Percentiles rank a stretch among this genome's conserved stretches.
Conservation (phyloP, 2,113 vertebrate species). For the Phalacrocorax carbo region DNA sequence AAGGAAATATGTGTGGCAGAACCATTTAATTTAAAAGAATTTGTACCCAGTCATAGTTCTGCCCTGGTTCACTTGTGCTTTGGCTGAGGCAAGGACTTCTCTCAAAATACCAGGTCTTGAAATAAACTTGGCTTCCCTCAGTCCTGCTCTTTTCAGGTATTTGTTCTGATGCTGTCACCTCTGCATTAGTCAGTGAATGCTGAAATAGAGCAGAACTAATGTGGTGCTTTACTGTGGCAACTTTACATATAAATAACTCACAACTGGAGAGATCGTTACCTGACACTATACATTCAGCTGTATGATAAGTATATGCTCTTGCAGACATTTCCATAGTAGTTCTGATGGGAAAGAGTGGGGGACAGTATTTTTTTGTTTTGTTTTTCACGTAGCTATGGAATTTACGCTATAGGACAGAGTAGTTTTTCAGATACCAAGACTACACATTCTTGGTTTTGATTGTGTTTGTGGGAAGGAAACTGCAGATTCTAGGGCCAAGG, state of each 20-base stretch:
- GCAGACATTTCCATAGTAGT: background rate
- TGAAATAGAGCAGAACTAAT: conserved; percentile 31
- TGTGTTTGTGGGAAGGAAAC: background rate
- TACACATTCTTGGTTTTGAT: background rate
- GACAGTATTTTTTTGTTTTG: rapidly evolving
- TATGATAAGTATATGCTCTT: background rate
- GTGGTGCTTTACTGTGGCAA: background rate
- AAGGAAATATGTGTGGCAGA: background rate
- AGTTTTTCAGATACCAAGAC: background rate
- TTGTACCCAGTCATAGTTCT: background rate
- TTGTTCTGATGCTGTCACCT: background rate
- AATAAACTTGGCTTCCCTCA: background rate
- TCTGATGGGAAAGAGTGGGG: background rate
- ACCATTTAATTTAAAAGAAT: background rate
- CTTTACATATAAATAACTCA: background rate
- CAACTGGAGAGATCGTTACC: background rate
- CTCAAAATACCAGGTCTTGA: background rate
- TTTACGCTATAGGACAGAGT: background rate
- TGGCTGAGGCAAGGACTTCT: background rate
- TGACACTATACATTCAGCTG: background rate
- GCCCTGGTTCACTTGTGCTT: background rate
- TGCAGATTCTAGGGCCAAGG: background rate
- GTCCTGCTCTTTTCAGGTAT: background rate
- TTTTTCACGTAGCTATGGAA: background rate
- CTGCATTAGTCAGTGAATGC: background rate